phyloP scores from a whole-genome alignment of 2,888 invertebrate species.

The Drosophila greeni region DNA sequence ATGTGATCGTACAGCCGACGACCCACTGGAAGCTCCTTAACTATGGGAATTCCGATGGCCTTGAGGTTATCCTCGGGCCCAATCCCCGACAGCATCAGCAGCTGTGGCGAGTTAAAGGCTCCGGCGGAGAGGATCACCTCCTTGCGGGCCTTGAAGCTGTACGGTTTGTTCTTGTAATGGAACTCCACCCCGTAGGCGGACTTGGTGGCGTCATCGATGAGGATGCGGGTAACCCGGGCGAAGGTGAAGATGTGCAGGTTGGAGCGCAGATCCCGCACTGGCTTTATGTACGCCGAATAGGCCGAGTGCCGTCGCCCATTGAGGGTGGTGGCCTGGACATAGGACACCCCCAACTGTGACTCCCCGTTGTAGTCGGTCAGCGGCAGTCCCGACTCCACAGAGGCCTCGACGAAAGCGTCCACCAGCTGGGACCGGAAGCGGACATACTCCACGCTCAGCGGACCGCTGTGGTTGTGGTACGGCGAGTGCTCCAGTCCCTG shows the following conservation, averaged over 20 bases:
- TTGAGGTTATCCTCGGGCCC: constrained; percentile 81
- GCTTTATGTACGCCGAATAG: constrained; percentile 83
- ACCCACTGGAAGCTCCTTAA: constrained; percentile 85
- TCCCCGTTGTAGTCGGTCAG: constrained; percentile 85
- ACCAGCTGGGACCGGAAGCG: constrained; percentile 80
- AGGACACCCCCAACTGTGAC: constrained; percentile 83
- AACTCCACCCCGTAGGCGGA: constrained; percentile 85
- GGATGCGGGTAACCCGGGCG: constrained; percentile 83
- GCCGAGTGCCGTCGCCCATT: constrained; percentile 84
- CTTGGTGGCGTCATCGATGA: constrained; percentile 83
- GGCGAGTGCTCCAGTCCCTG: constrained; percentile 79
- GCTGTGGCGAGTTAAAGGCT: constrained; percentile 91
- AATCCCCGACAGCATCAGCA: constrained; percentile 91
- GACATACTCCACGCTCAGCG: constrained; percentile 82
- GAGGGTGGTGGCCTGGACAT: constrained; percentile 82
- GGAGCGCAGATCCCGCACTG: constrained; percentile 78
- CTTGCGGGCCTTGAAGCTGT: constrained; percentile 81
- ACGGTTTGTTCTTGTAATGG: constrained; percentile 79
- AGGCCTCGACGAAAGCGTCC: constrained; percentile 82
- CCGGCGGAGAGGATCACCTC: constrained; percentile 94
- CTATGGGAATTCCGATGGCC: constrained; percentile 81
- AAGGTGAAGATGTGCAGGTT: constrained; percentile 85
- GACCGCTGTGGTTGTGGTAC: constrained; percentile 83
- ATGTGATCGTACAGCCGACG: constrained; percentile 82
- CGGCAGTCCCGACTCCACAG: constrained; percentile 83